phyloP scores from a whole-genome alignment of 2,113 vertebrate genomes.

The Ptychochromis oligacanthus region DNA sequence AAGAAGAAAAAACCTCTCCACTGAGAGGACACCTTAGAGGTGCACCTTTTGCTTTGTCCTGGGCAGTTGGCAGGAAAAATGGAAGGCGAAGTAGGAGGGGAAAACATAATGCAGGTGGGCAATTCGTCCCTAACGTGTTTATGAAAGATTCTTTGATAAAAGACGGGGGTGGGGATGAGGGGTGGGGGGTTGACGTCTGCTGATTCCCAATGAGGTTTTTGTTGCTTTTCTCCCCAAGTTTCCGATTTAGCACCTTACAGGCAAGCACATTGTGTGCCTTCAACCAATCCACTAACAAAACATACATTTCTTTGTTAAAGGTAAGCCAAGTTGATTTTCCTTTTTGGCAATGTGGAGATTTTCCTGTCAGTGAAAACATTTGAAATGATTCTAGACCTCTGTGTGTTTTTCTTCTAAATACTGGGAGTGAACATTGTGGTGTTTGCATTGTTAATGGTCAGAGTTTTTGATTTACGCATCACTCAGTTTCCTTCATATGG shows the following conservation, averaged over 20 bases:
- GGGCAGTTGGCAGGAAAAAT: slow-evolving; percentile 86
- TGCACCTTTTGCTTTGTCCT: slow-evolving; percentile 88
- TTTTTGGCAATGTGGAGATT: slow-evolving; percentile 26
- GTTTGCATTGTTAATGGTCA: background rate
- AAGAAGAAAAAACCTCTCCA: slow-evolving; percentile 76
- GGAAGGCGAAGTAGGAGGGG: slow-evolving; percentile 85
- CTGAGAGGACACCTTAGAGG: slow-evolving; percentile 90
- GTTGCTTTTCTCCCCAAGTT: slow-evolving; percentile 73
- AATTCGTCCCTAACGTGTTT: slow-evolving; percentile 81
- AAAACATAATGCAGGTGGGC: slow-evolving; percentile 89
- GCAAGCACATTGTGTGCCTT: slow-evolving; percentile 35
- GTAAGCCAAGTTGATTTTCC: slow-evolving; percentile 74
- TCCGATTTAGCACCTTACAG: slow-evolving; percentile 69
- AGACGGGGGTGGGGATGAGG: slow-evolving; percentile 42
- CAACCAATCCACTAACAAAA: slow-evolving; percentile 57
- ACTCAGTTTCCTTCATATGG: background rate
- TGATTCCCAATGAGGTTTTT: slow-evolving; percentile 81
- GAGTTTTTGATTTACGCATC: background rate
- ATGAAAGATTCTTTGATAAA: slow-evolving; percentile 84
- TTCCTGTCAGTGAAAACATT: background rate
- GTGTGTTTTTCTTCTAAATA: background rate
- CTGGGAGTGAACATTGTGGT: no score
- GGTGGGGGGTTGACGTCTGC: slow-evolving; percentile 59
- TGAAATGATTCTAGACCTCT: background rate
- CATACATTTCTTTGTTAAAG: slow-evolving; percentile 64